These are phyloP conservation scores for Chrosomus eos DNA, from an alignment of 2,797 vertebrate genomes.

Conservation along the genomic window DNA sequence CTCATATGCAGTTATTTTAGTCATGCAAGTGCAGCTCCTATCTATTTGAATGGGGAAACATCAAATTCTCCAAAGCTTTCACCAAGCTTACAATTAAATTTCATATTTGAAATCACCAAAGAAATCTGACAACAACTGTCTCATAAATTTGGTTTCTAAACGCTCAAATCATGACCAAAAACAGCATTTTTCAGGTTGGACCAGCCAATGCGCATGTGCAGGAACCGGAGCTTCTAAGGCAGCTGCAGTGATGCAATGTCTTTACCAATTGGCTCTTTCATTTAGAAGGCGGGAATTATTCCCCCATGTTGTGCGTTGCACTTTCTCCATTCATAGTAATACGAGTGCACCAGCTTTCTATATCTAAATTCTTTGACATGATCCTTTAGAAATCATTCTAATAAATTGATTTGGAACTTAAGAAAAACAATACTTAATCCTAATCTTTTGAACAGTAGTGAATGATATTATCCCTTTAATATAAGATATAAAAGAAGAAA, in stretches of 20 bases:
- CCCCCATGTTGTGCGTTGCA: neutral
- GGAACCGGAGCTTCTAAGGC: neutral
- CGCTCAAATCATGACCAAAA: too few species aligned
- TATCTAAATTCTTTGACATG: neutral
- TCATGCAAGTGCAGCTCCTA: too few species aligned
- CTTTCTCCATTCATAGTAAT: too few species aligned
- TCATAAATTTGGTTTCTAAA: too few species aligned
- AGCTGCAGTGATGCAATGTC: neutral
- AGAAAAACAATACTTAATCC: neutral
- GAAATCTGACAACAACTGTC: too few species aligned
- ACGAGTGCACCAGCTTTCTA: neutral
- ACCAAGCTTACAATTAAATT: too few species aligned
- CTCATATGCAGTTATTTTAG: too few species aligned
- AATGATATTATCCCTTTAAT: neutral
- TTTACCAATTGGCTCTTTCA: neutral
- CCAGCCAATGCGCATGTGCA: neutral
- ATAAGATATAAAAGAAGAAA: neutral
- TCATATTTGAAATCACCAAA: too few species aligned
- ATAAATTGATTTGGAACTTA: neutral
- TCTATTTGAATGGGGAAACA: too few species aligned
- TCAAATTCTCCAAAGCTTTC: too few species aligned
- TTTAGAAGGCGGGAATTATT: neutral
- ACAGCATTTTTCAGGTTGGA: too few species aligned
- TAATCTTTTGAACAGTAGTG: neutral
- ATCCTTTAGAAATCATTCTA: neutral